phyloP scores from a whole-genome alignment of 2,797 vertebrate species.

The Meriones psammophilus region DNA sequence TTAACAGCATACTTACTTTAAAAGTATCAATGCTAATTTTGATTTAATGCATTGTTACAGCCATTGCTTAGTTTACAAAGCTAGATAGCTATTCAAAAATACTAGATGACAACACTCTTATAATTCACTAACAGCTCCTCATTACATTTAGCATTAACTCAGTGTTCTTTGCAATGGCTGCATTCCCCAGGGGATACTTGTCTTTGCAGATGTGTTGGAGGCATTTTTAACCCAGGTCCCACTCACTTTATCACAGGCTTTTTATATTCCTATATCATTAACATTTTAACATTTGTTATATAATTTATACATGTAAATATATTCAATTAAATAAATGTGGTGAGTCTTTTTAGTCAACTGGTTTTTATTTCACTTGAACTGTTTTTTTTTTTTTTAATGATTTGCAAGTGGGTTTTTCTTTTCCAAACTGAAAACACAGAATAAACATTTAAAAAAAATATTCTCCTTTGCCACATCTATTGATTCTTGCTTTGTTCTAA shows the following conservation, averaged over 20 bases:
- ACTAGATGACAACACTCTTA: background rate
- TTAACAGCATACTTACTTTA: constrained; percentile 59
- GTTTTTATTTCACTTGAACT: background rate
- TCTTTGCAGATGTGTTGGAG: background rate
- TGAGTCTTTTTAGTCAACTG: background rate
- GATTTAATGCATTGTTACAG: background rate
- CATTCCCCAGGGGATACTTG: no score
- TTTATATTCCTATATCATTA: no score
- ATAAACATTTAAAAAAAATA: constrained; percentile 6
- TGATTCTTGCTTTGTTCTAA: constrained; percentile 27
- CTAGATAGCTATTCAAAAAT: background rate
- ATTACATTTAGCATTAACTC: background rate
- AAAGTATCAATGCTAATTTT: constrained; percentile 70
- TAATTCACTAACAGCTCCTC: background rate
- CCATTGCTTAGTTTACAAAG: background rate
- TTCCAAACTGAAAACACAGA: background rate
- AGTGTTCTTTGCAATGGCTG: background rate
- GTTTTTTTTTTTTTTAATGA: background rate
- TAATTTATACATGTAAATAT: background rate
- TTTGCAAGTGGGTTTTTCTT: background rate
- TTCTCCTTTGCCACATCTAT: background rate
- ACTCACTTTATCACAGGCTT: background rate
- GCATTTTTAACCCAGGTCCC: background rate
- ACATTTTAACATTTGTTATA: no score
- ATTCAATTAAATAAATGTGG: constrained; percentile 40